Base-by-base conservation (phyloP, 1,140 invertebrate species). In the Drosophila ficusphila region DNA sequence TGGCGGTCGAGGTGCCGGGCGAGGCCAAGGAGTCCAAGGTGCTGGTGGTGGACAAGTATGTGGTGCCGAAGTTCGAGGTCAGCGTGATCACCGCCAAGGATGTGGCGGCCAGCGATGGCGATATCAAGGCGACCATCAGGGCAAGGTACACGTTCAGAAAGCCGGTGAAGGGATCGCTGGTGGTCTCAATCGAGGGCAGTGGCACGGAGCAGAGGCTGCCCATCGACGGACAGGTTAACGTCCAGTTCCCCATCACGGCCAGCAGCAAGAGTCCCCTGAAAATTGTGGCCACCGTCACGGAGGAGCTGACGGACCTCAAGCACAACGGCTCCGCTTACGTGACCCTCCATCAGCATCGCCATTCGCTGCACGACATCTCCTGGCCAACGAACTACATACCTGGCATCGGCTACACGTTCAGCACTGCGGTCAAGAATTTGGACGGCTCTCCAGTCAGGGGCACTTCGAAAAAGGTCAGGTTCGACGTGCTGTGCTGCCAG, bases 61-160 rank as follows among this genome's bases (percentile, higher is more conserved):
- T 99, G 33, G 90, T 98, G 34, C 98, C 98, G 0, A 98, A 98
- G 82, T 99, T 98, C 91, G 94, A 98, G 89, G 96, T 99, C n/a
- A 93, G 94, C 0, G 94, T 98, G 21, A 94, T 96, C 41, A 93
- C 96, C 0, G 95, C 96, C 0, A 93, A 95, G 60, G 96, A 97
- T 91, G 92, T 96, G 0, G 95, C 96, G 1, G 96, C 97, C 85
- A 95, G 95, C 54, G 95, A 97, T 54, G 95, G 95, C 14, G 94
- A 94, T 42, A 93, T 98, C 23, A 93, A 93, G 7, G 95, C 95
- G 3, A 96, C 95, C 19, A 93, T 99, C 9, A 94, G 95, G 38
- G 96, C 97, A 5, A 96, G 95, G 46, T 91, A 91, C 34, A 91
- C 90, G 0, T 90, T 97, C 90, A 96, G 96, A 1, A 95, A 96